phyloP scores from a whole-genome alignment of 2,113 vertebrate genomes.

The Himantopus leucocephalus region DNA sequence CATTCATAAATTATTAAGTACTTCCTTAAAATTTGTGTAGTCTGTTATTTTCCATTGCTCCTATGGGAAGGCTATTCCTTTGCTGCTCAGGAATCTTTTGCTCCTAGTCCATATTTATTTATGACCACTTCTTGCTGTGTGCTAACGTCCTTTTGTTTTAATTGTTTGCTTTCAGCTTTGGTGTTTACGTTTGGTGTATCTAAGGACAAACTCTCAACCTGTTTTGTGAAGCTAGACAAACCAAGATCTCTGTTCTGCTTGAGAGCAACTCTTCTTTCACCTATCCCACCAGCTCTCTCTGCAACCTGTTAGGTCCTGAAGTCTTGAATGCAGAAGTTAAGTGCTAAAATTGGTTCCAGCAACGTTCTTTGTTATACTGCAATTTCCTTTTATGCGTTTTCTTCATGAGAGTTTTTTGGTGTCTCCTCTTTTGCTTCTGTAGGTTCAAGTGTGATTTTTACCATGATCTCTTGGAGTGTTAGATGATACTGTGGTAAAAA shows the following conservation, averaged over 20 bases:
- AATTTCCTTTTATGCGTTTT: not conserved
- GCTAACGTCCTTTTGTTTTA: not conserved
- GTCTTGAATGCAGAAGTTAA: not conserved
- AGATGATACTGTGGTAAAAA: constrained; percentile 1
- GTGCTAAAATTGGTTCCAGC: not conserved
- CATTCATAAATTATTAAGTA: not conserved
- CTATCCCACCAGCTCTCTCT: not conserved
- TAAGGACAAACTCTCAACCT: not conserved
- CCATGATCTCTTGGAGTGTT: not conserved
- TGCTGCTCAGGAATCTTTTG: not conserved
- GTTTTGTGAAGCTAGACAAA: not conserved
- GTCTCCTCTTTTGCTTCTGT: not conserved
- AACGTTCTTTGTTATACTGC: not conserved
- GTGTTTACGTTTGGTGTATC: not conserved
- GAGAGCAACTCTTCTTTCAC: not conserved
- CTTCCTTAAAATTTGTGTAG: not conserved
- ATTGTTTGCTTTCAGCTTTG: not conserved
- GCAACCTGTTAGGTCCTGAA: not conserved
- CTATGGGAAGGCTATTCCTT: not conserved
- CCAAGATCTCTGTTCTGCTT: not conserved
- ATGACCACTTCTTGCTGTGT: not conserved
- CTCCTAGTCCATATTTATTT: accelerated
- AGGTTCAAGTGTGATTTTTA: not conserved
- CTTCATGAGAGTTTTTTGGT: not conserved
- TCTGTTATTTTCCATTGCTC: not conserved